Evolutionary conservation across 2,888 invertebrate species (phyloP).

Genomic region (Tetropium fuscum): DNA sequence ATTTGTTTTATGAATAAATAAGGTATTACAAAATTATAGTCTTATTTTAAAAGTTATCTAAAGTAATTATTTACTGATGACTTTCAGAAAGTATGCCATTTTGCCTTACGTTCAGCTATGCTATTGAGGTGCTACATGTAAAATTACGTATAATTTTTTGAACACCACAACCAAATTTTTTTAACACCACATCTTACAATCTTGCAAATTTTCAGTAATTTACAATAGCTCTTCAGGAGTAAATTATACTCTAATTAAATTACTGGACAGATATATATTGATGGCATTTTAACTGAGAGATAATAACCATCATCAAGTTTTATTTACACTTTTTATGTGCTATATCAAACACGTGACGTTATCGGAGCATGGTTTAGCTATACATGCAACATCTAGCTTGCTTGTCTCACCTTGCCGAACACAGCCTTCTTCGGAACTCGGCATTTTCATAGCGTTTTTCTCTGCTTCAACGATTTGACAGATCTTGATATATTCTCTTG

Average conservation of each 20-base stretch:
- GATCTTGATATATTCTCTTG: constrained; percentile 53
- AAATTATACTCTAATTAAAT: constrained; percentile 16
- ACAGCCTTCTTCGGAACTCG: constrained; percentile 23
- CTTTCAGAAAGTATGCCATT: too few species aligned
- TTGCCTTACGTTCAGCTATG: too few species aligned
- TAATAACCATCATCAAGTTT: constrained; percentile 43
- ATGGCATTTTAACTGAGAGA: constrained; percentile 28
- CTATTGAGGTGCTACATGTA: too few species aligned
- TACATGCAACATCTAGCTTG: constrained; percentile 7
- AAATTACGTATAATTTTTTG: too few species aligned
- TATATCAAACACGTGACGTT: constrained; percentile 31
- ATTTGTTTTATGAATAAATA: too few species aligned
- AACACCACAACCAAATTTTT: too few species aligned
- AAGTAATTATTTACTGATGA: too few species aligned
- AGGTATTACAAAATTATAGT: too few species aligned
- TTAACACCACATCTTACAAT: too few species aligned
- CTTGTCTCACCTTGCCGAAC: constrained; percentile 27
- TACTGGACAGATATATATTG: constrained; percentile 26
- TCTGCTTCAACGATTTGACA: constrained; percentile 52
- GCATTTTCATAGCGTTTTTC: constrained; percentile 36
- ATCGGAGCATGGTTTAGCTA: background rate
- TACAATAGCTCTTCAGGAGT: constrained; percentile 12
- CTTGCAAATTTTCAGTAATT: constrained; percentile 15
- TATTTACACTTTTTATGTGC: constrained; percentile 45
- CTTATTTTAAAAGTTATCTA: too few species aligned